phyloP scores from a whole-genome alignment of 2,113 vertebrate species.

The Ifrita kowaldi region DNA sequence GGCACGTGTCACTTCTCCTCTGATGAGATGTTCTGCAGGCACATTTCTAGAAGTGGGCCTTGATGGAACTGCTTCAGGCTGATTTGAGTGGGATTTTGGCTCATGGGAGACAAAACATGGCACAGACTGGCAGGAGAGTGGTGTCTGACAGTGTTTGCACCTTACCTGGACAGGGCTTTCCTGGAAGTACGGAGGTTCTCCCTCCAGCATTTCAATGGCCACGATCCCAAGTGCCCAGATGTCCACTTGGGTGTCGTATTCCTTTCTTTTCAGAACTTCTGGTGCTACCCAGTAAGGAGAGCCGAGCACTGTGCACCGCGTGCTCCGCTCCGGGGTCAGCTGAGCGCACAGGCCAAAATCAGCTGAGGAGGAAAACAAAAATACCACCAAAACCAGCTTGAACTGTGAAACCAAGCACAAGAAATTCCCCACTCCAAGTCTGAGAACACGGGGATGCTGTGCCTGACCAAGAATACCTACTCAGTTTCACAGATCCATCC shows the following conservation, averaged over 20 bases:
- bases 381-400: not conserved
- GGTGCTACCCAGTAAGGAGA: slow-evolving; percentile 98
- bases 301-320: slow-evolving; percentile 94
- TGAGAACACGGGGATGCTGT: not conserved
- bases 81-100: not conserved
- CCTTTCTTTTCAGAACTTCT: slow-evolving; percentile 91
- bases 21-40: not conserved
- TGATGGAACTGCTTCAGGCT: not conserved
- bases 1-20: not conserved
- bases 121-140: not conserved
- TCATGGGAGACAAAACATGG: not conserved
- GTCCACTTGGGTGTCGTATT: slow-evolving; percentile 94
- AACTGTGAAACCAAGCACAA: not conserved
- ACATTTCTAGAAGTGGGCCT: not conserved
- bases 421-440: not conserved
- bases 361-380: slow-evolving; percentile 69
- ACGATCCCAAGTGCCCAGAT: slow-evolving; percentile 98
- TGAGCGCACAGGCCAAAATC: slow-evolving; percentile 98
- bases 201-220: slow-evolving; percentile 99
- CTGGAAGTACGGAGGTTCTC: slow-evolving; percentile 94
- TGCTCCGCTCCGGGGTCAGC: slow-evolving; percentile 95
- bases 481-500: slow-evolving; percentile 96
- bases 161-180: slow-evolving; percentile 94
- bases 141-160: not conserved
- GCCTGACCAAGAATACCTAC: slow-evolving; percentile 73